Percentiles rank a stretch among this genome's conserved stretches.
Evolutionary conservation across 1,140 invertebrate genomes (phyloP).

Genomic region (Neodiprion lecontei): DNA sequence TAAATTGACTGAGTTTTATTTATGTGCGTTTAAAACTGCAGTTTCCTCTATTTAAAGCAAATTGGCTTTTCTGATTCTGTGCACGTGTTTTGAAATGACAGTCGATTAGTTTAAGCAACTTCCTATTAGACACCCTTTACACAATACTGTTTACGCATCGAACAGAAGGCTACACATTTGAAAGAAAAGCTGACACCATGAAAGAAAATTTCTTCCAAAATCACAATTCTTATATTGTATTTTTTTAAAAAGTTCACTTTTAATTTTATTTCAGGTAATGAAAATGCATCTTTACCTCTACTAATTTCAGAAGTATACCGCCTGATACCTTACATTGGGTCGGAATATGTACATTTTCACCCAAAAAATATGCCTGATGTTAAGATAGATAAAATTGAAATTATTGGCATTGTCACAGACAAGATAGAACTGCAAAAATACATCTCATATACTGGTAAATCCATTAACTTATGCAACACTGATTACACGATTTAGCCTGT

Average conservation of each 20-base stretch:
- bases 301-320: neutral
- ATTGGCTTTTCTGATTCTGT: conserved; percentile 1
- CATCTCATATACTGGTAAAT: neutral
- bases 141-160: too few relatives aligned
- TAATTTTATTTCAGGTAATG: neutral
- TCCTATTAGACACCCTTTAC: conserved; percentile 3
- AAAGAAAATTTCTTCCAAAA: too few relatives aligned
- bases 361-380: neutral
- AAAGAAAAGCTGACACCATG: too few relatives aligned
- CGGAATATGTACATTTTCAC: neutral
- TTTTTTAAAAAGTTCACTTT: neutral
- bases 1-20: too few relatives aligned
- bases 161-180: too few relatives aligned
- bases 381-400: neutral
- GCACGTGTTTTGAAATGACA: neutral
- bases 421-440: neutral
- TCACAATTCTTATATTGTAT: neutral
- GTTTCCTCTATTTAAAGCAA: conserved; percentile 2
- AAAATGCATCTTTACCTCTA: neutral
- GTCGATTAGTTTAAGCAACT: neutral
- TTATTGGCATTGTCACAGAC: neutral
- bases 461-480: neutral
- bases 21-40: neutral
- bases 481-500: too few relatives aligned
- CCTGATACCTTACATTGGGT: neutral